Conservation (phyloP, 2,888 invertebrate genomes). For the Lycocerus yunnanus region DNA sequence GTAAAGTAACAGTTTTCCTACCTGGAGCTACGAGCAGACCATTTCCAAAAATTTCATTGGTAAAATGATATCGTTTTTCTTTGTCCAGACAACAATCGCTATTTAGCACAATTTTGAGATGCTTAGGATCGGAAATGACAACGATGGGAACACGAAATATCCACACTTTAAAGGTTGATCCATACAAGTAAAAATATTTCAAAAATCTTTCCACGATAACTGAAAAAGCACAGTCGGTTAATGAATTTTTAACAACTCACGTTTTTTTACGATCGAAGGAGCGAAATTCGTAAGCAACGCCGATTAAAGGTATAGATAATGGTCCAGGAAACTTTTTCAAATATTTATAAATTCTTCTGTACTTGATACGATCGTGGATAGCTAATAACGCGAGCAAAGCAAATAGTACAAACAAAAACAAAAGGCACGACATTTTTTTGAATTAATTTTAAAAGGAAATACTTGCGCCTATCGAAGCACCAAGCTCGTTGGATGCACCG, state of each 20-base stretch:
- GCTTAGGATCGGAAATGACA: conserved; percentile 40
- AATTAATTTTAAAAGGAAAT: too few relatives aligned
- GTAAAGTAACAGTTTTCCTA: too few relatives aligned
- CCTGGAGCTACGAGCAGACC: conserved; percentile 41
- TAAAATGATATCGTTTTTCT: conserved; percentile 39
- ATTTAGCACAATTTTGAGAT: conserved; percentile 41
- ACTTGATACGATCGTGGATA: neutral
- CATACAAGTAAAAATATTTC: conserved; percentile 24
- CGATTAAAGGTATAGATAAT: neutral
- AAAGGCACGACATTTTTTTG: neutral
- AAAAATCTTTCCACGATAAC: neutral
- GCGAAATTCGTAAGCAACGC: neutral
- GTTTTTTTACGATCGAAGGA: neutral
- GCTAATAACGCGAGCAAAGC: neutral
- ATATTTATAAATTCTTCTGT: neutral
- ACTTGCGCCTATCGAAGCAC: too few relatives aligned
- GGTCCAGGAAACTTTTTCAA: neutral
- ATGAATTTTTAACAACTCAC: neutral
- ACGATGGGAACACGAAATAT: conserved; percentile 40
- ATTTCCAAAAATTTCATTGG: conserved; percentile 35
- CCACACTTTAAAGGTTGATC: conserved; percentile 40
- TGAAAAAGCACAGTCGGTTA: neutral
- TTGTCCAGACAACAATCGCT: conserved; percentile 37
- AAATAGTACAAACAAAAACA: neutral
- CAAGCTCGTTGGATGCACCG: too few relatives aligned